Evolutionary conservation across 2,113 vertebrate genomes (phyloP).

Genomic region (Bufo bufo): DNA sequence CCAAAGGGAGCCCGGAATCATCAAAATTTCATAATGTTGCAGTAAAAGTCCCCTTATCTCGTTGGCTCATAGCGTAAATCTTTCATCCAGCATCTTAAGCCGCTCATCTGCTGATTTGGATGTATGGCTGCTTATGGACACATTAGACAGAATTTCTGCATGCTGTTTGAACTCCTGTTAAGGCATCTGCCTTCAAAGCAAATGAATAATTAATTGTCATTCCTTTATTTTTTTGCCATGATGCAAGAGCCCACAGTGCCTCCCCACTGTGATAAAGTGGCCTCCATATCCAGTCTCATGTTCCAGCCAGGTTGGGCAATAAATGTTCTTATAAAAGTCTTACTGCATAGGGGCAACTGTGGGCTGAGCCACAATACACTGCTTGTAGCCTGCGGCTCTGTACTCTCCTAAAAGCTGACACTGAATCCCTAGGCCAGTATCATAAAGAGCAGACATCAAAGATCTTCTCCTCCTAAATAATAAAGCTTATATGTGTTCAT

Average conservation of each 20-base stretch:
- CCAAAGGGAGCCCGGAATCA: constrained; percentile 1
- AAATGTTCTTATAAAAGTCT: neutral
- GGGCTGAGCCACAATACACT: neutral
- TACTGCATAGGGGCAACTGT: neutral
- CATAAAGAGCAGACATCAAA: neutral
- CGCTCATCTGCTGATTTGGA: constrained; percentile 44
- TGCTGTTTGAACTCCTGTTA: constrained; percentile 57
- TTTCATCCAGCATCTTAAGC: constrained; percentile 48
- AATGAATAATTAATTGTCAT: constrained; percentile 53
- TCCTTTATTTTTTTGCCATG: constrained; percentile 46
- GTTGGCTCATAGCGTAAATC: constrained; percentile 33
- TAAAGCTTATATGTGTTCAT: too few species aligned
- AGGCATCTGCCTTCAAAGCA: constrained; percentile 50
- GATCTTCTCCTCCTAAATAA: too few species aligned
- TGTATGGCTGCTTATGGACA: constrained; percentile 31
- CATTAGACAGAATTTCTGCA: constrained; percentile 52
- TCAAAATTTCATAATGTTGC: constrained; percentile 43
- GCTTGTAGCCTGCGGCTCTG: neutral
- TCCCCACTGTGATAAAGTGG: neutral
- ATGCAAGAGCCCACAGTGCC: neutral
- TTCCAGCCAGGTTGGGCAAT: neutral
- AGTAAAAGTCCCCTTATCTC: constrained; percentile 19
- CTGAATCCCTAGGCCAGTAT: neutral
- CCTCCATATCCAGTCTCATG: neutral
- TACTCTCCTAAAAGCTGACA: neutral